Evolutionary conservation across 2,797 vertebrate species (phyloP).

Genomic region (Pantherophis alleghaniensis): DNA sequence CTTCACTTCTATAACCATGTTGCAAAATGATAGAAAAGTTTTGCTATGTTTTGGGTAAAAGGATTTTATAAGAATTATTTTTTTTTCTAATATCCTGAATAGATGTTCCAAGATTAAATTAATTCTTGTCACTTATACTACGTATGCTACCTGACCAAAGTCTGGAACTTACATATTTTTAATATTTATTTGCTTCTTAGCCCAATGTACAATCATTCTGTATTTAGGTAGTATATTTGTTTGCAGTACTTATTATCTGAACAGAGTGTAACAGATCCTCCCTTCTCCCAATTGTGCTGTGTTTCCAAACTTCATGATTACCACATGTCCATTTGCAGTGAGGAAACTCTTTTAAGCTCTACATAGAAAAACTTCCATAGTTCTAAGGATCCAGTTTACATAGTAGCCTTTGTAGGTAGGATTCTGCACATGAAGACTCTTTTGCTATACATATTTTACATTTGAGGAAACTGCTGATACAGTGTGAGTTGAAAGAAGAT

Average conservation of each 20-base stretch:
- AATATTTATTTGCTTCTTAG: background rate
- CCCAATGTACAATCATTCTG: background rate
- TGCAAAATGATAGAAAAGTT: background rate
- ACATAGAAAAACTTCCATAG: background rate
- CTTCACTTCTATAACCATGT: background rate
- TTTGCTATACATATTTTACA: background rate
- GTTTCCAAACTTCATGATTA: background rate
- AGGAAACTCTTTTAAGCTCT: background rate
- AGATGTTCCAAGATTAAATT: background rate
- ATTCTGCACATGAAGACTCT: background rate
- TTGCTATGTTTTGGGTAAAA: background rate
- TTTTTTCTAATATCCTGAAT: background rate
- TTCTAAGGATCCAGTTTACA: background rate
- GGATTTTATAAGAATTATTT: background rate
- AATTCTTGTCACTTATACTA: background rate
- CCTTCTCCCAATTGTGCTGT: background rate
- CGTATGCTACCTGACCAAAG: background rate
- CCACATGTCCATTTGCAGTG: background rate
- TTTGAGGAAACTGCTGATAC: background rate
- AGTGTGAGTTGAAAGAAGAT: background rate
- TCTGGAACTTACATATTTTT: background rate
- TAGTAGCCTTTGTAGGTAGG: background rate
- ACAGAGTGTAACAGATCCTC: background rate
- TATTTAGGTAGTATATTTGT: background rate
- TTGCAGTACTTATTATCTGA: background rate